Evolutionary conservation across 1,140 invertebrate genomes (phyloP).

Genomic region (Drosophila orena): DNA sequence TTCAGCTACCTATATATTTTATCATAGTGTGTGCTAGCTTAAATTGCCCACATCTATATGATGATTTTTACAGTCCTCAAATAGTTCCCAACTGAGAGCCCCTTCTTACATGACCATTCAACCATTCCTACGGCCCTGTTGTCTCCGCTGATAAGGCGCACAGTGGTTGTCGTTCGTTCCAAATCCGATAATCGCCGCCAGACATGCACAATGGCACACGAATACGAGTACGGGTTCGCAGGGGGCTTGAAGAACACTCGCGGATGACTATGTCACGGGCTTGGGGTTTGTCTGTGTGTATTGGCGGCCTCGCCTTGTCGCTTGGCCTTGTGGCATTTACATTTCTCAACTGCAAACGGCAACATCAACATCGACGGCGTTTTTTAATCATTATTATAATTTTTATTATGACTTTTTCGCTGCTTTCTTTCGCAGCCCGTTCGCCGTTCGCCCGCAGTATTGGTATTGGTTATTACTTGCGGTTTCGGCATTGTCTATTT

Average conservation of each 20-base stretch:
- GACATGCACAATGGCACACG: conserved; percentile 50
- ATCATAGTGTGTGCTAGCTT: no score
- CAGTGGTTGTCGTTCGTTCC: conserved; percentile 33
- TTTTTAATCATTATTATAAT: conserved; percentile 80
- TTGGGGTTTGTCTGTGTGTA: conserved; percentile 56
- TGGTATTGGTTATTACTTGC: conserved; percentile 36
- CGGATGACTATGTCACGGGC: conserved; percentile 75
- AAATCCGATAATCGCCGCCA: conserved; percentile 51
- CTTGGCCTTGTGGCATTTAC: conserved; percentile 84
- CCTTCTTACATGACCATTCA: not conserved
- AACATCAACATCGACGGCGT: conserved; percentile 27
- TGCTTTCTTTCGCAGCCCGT: conserved; percentile 62
- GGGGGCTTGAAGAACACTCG: conserved; percentile 26
- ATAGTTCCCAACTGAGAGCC: not conserved
- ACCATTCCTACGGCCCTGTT: not conserved
- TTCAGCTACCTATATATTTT: no score
- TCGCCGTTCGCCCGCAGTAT: conserved; percentile 32
- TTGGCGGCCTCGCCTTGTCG: conserved; percentile 79
- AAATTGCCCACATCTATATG: no score
- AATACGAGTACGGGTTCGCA: conserved; percentile 5
- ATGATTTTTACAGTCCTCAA: no score
- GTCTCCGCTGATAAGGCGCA: conserved; percentile 38
- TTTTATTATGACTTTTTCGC: conserved; percentile 68
- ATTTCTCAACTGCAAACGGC: conserved; percentile 70
- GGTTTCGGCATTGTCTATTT: conserved; percentile 70